A percentile compares a stretch with the other conserved stretches of the same genome.
These are phyloP conservation scores for Ganaspis sp. DNA, from an alignment of 1,140 invertebrate species.

Conservation along the genomic window DNA sequence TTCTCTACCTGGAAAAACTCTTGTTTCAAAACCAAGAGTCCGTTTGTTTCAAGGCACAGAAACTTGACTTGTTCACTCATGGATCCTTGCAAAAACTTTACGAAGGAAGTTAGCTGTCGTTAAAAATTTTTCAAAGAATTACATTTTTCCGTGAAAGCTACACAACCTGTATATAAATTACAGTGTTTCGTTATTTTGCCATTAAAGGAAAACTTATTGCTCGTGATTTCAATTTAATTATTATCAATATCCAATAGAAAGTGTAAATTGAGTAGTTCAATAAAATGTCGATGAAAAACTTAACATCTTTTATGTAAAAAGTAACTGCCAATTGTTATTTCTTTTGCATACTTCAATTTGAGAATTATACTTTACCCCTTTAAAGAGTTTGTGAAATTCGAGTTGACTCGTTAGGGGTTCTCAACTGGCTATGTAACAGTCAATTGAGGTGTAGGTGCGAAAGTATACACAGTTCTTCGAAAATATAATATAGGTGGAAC, in stretches of 20 bases:
- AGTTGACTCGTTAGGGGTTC: neutral
- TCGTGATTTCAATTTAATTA: no score
- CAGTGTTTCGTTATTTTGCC: no score
- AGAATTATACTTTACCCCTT: no score
- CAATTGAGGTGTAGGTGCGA: neutral
- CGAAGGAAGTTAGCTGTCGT: neutral
- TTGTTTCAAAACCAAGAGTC: neutral
- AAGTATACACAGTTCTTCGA: neutral
- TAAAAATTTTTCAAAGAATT: neutral
- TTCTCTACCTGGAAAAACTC: slow-evolving; percentile 5
- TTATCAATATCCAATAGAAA: no score
- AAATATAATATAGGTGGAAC: no score
- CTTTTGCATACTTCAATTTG: no score
- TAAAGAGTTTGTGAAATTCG: neutral
- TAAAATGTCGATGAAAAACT: no score
- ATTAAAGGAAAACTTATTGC: no score
- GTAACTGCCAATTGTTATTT: no score
- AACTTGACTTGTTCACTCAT: neutral
- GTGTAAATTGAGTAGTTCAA: no score
- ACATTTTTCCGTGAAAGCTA: neutral
- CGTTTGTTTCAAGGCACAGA: neutral
- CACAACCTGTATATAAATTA: neutral
- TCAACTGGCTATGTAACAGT: neutral
- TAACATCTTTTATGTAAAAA: no score
- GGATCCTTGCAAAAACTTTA: neutral